Conservation (phyloP, 2,113 vertebrate genomes). For the Dasypus novemcinctus region DNA sequence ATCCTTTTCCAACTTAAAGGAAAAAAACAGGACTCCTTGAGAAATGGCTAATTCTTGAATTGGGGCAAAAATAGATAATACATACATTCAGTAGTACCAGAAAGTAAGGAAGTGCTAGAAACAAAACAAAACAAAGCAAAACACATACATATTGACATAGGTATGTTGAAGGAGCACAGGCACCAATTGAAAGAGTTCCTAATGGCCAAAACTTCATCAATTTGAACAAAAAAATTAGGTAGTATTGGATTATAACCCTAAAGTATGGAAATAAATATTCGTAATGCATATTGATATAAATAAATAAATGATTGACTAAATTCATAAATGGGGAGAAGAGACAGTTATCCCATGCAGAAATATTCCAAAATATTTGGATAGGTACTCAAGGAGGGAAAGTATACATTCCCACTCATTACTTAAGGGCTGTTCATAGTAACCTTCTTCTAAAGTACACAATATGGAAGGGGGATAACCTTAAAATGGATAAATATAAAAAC, state of each 20-base stretch:
- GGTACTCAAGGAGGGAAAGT: rapidly evolving
- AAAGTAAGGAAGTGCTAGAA: not conserved
- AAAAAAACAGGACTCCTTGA: not conserved
- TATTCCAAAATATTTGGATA: not conserved
- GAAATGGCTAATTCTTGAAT: not conserved
- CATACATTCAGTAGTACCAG: not conserved
- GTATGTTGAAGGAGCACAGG: not conserved
- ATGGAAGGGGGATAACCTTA: not conserved
- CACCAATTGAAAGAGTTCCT: not conserved
- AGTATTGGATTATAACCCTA: not conserved
- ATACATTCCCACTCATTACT: not conserved
- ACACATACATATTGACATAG: not conserved
- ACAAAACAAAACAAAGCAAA: not conserved
- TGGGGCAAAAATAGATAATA: not conserved
- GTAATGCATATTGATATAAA: not conserved
- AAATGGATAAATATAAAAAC: not conserved
- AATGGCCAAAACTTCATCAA: not conserved
- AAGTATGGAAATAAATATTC: not conserved
- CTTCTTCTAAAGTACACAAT: not conserved
- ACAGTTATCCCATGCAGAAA: not conserved
- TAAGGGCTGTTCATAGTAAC: not conserved
- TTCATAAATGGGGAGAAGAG: not conserved
- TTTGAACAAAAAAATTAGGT: not conserved
- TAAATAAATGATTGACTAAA: not conserved
- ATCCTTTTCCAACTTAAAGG: not conserved